Conservation (phyloP, 2,113 vertebrate species). For the Neogobius melanostomus region DNA sequence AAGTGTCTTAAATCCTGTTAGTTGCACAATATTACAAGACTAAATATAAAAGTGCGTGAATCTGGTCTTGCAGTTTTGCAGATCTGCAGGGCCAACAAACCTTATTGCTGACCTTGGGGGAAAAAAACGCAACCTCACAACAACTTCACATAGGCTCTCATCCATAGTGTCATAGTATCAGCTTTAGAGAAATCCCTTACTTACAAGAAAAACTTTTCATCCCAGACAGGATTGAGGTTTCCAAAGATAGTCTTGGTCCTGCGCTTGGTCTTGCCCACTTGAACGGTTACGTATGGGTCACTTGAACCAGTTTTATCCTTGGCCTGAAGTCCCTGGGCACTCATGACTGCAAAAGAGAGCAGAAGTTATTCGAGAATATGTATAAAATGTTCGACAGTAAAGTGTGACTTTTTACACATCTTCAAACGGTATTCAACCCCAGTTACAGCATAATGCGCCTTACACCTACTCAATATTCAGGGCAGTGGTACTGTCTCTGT, state of each 20-base stretch:
- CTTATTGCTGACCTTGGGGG: background rate
- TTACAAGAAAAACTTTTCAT: constrained; percentile 97
- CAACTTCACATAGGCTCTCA: background rate
- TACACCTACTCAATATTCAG: background rate
- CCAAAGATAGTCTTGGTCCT: constrained; percentile 98
- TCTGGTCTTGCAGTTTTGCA: too few species aligned
- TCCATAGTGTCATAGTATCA: background rate
- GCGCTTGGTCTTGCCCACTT: constrained; percentile 95
- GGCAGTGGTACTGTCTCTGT: constrained; percentile 4
- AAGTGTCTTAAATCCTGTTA: too few species aligned
- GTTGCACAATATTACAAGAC: too few species aligned
- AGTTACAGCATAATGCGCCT: background rate
- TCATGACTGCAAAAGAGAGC: constrained; percentile 81
- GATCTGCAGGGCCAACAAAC: too few species aligned
- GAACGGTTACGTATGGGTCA: constrained; percentile 96
- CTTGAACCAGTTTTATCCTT: constrained; percentile 99
- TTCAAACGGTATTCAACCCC: background rate
- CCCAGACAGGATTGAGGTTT: constrained; percentile 96
- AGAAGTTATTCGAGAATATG: background rate
- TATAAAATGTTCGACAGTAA: background rate
- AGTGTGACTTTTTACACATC: background rate
- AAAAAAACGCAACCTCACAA: background rate
- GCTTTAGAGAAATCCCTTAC: constrained; percentile 38
- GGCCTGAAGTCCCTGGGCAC: constrained; percentile 95
- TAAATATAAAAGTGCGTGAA: too few species aligned